Evolutionary conservation across 2,113 vertebrate species (phyloP), one percentile per base, ranked within the genome.

Genomic region (Caranx melampygus): DNA sequence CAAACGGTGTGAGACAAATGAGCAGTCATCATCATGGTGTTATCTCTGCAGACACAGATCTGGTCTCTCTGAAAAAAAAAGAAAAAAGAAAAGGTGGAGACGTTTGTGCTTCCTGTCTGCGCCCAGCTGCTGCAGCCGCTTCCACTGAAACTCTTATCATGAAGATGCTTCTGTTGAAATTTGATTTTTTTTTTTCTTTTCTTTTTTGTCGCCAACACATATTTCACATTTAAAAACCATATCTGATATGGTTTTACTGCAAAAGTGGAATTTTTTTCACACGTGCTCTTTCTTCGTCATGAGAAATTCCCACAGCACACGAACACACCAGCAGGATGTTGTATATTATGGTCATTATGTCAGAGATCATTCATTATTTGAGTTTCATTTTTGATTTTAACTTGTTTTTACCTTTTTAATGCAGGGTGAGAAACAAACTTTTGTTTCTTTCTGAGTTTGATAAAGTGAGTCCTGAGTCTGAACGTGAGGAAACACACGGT

Each of bases 1-100:
- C 71, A 82, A 82, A 82, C 21, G 77, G 90, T 83, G 87, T 86
- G 87, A 90, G 85, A 88, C 90, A 89, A 92, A 93, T 78, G 83
- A 86, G 85, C 76, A 72, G 79, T 79, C 86, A 69, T 91, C 84
- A 78, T 79, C 86, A 69, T 91, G 83, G 90, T 90, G 85, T 92
- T 91, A 93, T 93, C 92, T 91, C 79, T 49, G 9, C 81, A 65
- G 78, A 16, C 82, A 1, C 82, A 81, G 68, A 63, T 82, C 71
- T 65, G 59, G 59, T 81, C 80, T 68, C 26, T 26, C 26, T 26
- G 26, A 26, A 26, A 26, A 26, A 26, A 26, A 26, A 26, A 26
- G 26, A 26, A 26, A 26, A 26, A 26, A 26, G 26, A 26, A 83
- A 81, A 87, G 77, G 62, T 75, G 71, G 31, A 64, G 72, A 54